phyloP scores from a whole-genome alignment of 2,888 invertebrate species.

The Norana najaformis region DNA sequence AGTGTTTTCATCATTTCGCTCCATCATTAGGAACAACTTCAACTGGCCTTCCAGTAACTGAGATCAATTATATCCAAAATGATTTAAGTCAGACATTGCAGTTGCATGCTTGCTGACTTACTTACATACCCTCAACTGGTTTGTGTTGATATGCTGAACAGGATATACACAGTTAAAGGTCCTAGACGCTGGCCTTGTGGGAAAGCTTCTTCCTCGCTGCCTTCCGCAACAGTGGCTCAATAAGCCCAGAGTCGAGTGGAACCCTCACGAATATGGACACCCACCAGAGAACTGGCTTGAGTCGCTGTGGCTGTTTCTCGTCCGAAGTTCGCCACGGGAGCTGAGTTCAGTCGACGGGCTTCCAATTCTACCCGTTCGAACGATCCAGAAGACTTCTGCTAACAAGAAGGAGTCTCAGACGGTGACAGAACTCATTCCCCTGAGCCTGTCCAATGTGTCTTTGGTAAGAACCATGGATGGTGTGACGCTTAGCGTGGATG shows the following conservation, averaged over 20 bases:
- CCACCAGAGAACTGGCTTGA: conserved; percentile 44
- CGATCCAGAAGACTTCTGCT: neutral
- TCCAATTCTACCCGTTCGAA: conserved; percentile 42
- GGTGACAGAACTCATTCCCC: conserved; percentile 38
- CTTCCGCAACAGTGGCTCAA: conserved; percentile 43
- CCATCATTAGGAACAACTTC: too few species aligned
- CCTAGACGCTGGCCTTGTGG: conserved; percentile 35
- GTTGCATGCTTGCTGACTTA: neutral
- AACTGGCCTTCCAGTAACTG: too few species aligned
- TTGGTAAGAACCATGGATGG: conserved; percentile 40
- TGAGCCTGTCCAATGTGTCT: conserved; percentile 35
- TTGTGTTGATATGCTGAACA: conserved; percentile 25
- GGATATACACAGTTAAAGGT: conserved; percentile 45
- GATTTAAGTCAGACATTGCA: neutral
- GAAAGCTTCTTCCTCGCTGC: conserved; percentile 40
- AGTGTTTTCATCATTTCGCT: too few species aligned
- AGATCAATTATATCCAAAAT: neutral
- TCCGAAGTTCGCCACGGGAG: conserved; percentile 38
- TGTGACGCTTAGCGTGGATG: conserved; percentile 32
- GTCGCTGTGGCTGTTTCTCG: conserved; percentile 44
- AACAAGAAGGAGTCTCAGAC: conserved; percentile 18
- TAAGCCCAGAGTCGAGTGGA: conserved; percentile 39
- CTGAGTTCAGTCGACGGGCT: conserved; percentile 42
- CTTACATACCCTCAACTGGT: neutral
- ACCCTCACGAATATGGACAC: conserved; percentile 38